phyloP scores from a whole-genome alignment of 2,113 vertebrate species.

The Petromus typicus region DNA sequence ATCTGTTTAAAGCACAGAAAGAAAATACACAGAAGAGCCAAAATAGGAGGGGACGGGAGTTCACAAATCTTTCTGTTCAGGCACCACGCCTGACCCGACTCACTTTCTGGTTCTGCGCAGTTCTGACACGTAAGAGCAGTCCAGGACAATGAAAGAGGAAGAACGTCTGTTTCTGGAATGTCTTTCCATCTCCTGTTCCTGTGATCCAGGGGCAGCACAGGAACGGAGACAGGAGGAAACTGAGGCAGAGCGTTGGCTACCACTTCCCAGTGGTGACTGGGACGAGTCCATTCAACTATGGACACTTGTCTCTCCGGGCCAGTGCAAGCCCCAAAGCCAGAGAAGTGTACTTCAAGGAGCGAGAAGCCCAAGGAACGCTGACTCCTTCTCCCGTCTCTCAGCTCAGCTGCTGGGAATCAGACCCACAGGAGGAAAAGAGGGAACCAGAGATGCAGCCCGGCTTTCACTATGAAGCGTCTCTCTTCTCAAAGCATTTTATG shows the following conservation, averaged over 20 bases:
- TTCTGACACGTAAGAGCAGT: neutral
- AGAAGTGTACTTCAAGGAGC: fast-evolving
- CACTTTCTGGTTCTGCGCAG: neutral
- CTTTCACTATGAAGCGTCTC: neutral
- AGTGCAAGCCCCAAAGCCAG: neutral
- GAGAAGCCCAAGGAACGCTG: neutral
- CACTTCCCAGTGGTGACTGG: neutral
- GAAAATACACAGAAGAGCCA: neutral
- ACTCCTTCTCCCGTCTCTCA: neutral
- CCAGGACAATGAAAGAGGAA: neutral
- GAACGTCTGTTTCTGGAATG: neutral
- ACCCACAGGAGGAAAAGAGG: neutral
- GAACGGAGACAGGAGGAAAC: neutral
- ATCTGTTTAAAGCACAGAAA: neutral
- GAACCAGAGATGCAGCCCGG: fast-evolving
- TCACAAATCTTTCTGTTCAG: neutral
- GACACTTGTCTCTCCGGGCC: neutral
- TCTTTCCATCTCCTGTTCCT: neutral
- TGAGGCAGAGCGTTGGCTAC: neutral
- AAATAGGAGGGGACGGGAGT: neutral
- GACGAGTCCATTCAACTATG: neutral
- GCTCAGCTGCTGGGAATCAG: neutral
- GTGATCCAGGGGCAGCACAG: fast-evolving
- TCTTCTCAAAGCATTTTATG: fast-evolving
- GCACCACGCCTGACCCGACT: neutral